phyloP scores from a whole-genome alignment of 2,113 vertebrate species.

The Spilogale gracilis region DNA sequence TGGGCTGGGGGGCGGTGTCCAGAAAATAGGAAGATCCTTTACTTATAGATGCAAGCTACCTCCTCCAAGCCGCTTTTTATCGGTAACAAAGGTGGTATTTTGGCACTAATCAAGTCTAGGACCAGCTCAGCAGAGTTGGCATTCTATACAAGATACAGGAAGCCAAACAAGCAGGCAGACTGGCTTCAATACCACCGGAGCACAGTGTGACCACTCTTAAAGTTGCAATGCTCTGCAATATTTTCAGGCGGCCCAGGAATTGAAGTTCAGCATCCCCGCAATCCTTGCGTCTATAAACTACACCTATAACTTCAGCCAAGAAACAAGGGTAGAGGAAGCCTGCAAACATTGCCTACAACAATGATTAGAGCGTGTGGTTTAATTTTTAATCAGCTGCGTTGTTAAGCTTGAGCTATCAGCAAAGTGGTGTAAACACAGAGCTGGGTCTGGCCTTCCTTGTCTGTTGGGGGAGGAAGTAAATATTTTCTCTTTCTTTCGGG shows the following conservation, averaged over 20 bases:
- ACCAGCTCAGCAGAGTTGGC: background rate
- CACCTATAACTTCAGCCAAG: background rate
- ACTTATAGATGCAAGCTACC: background rate
- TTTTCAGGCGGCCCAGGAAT: conserved; percentile 2
- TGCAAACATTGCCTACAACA: background rate
- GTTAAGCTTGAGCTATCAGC: background rate
- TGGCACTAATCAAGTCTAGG: background rate
- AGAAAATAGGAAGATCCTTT: background rate
- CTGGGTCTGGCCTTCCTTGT: background rate
- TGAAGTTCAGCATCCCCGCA: background rate
- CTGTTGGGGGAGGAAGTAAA: background rate
- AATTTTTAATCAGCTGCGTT: background rate
- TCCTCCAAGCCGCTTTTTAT: background rate
- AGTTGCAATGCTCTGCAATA: background rate
- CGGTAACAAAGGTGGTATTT: background rate
- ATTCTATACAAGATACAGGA: background rate
- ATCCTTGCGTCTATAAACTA: background rate
- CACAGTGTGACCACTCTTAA: background rate
- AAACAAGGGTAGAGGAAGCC: background rate
- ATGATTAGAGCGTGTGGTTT: background rate
- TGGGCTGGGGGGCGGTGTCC: background rate
- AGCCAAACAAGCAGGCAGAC: background rate
- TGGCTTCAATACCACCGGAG: background rate
- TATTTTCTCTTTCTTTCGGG: background rate
- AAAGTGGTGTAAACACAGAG: background rate